Base-by-base conservation (phyloP, 2,888 invertebrate species). In the Andricus curvator region DNA sequence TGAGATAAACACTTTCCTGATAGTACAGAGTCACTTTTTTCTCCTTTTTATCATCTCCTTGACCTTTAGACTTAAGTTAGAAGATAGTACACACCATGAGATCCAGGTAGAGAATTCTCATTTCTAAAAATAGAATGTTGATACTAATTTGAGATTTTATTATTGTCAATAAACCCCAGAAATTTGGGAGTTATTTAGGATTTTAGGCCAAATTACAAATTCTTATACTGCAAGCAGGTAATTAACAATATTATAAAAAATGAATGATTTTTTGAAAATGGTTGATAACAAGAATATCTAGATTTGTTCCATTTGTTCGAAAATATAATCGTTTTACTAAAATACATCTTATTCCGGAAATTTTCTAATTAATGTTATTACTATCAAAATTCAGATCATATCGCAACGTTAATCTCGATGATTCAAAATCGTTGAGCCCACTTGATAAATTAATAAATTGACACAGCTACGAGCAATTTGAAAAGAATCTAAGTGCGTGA, bases 391-490 rank as follows among this genome's bases (percentile, higher is more conserved):
- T 33, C 5, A 51, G 74, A 74, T 74, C 33, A 74, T 44, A 15
- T 74, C 74, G 56, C 33, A 9, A 74, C 37, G 56, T 74, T 74
- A 74, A 74, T 74, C 74, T 48, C 29, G 17, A 29, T 56, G 74
- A 74, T 74, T 74, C 13, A 56, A 74, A 74, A 74, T 74, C 74
- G 33, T n/a, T n/a, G 3, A 74, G 33, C 33, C 33, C 74, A 74
- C 56, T 74, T 74, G 74, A 74, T 74, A 74, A 74, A 51, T 56
- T 29, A 56, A 56, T 56, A 56, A 70, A 48, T 51, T 41, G 51
- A 48, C 51, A 29, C 51, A 51, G 70, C 25, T 20, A 74, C 74
- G 33, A 74, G 51, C 33, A 74, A 74, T 74, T 74, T 74, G 56
- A 56, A 74, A 56, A 56, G 33, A 29, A 74, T 56, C 51, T 33